Base-by-base conservation (phyloP, 2,113 vertebrate genomes). In the Mastomys coucha region DNA sequence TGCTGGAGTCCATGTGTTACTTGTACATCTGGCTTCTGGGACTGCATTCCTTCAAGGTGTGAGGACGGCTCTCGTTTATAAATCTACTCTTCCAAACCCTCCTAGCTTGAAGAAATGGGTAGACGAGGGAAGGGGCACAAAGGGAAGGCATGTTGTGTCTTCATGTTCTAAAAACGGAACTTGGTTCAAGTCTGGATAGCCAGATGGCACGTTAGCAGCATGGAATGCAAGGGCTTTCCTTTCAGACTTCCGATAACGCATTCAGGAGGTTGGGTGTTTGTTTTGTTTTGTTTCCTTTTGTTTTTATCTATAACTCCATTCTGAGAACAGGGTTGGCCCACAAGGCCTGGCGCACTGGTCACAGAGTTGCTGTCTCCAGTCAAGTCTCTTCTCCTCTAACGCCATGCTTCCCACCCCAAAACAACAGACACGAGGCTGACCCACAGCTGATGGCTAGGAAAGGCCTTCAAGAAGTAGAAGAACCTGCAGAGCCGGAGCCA, bases 331-430 rank as follows among this genome's bases (percentile, higher is more conserved):
- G 12, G 72, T 1, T 56, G 33, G 39, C 26, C 22, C 19, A 0
- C 5, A 4, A 7, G 17, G 33, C 12, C 4, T 3, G 7, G 13
- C 7, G 13, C 28, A 5, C 3, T 2, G 28, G 72, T 17, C 7
- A 7, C 11, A 10, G 5, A 28, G 58, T 10, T 5, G 5, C 4
- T 85, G 60, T 76, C 86, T 60, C 5, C 31, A 77, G 45, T 53
- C 58, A 31, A 16, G 20, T 56, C 11, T 49, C 45, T 77, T 75
- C 19, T 73, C 67, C 19, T 69, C 72, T 31, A 76, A 63, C 49
- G 49, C 9, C n/a, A 51, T 1, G 45, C 49, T 13, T 2, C 33
- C 33, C 2, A 53, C 0, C 49, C 36, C 67, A 14, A 72, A 31
- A 31, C 75, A 39, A 85, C 17, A 91, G 72, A 7, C 26, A 9